Conservation (phyloP, 2,797 vertebrate species). For the Centropyge bicolor region DNA sequence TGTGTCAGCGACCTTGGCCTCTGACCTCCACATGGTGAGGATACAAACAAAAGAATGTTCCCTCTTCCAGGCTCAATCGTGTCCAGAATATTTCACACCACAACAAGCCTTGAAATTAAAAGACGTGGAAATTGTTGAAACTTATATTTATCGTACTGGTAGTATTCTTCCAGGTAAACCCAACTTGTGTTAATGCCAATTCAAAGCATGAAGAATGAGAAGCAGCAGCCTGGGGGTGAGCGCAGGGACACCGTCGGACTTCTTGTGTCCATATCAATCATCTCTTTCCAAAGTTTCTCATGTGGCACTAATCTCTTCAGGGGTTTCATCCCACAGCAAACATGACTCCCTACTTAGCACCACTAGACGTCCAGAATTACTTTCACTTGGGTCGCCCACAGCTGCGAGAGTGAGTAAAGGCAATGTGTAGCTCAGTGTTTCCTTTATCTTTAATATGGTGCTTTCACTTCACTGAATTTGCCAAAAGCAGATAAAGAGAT, state of each 20-base stretch:
- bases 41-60: not conserved
- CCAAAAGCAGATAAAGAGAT: conserved; percentile 63
- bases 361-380: conserved; percentile 32
- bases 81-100: not conserved
- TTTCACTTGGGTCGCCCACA: not conserved
- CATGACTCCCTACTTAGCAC: conserved; percentile 47
- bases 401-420: conserved; percentile 11
- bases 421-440: conserved; percentile 15
- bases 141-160: not conserved
- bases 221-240: not conserved
- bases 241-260: conserved; percentile 13
- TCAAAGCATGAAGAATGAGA: conserved; percentile 25
- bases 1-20: not conserved
- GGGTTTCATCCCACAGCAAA: conserved; percentile 57
- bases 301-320: conserved; percentile 56
- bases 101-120: not conserved
- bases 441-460: conserved; percentile 18
- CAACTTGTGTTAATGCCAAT: not conserved
- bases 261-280: conserved; percentile 45
- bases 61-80: not conserved
- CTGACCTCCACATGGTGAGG: not conserved
- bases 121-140: not conserved
- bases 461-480: conserved; percentile 34
- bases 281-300: conserved; percentile 51
- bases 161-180: conserved; percentile 12